Conservation (phyloP, 2,113 vertebrate genomes). For the Sakesphorus luctuosus region DNA sequence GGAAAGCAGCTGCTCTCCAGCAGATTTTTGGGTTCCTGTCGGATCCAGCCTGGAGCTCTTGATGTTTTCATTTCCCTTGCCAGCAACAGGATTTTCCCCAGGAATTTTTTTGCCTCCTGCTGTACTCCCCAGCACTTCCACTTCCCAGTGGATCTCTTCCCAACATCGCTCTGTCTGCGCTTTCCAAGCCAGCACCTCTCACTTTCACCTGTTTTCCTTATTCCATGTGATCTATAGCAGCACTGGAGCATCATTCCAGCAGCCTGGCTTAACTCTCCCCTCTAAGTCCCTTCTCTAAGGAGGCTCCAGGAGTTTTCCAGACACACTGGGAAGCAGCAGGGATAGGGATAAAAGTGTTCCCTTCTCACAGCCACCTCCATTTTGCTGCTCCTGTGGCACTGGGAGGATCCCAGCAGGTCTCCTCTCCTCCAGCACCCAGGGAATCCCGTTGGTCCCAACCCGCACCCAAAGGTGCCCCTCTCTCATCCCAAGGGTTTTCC, state of each 20-base stretch:
- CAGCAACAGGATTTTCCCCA: fast-evolving
- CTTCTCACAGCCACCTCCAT: no score
- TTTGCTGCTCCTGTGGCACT: no score
- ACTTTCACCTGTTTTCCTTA: fast-evolving
- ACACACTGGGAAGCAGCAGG: no score
- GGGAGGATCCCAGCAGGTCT: no score
- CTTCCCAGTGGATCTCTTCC: fast-evolving
- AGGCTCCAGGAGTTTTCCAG: no score
- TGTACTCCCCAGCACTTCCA: not conserved
- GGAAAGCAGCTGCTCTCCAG: not conserved
- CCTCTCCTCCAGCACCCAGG: no score
- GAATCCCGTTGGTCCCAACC: not conserved
- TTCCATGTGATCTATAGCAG: not conserved
- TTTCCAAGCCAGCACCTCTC: not conserved
- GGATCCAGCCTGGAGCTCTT: not conserved
- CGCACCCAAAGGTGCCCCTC: not conserved
- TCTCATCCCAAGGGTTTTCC: fast-evolving
- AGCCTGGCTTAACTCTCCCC: not conserved
- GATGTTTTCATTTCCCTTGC: not conserved
- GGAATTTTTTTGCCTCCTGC: not conserved
- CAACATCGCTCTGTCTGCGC: fast-evolving
- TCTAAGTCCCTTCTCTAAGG: no score
- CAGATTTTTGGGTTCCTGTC: not conserved
- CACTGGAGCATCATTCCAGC: fast-evolving
- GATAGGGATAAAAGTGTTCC: no score